Conservation (phyloP, 1,140 invertebrate genomes). For the Drosophila asahinai region DNA sequence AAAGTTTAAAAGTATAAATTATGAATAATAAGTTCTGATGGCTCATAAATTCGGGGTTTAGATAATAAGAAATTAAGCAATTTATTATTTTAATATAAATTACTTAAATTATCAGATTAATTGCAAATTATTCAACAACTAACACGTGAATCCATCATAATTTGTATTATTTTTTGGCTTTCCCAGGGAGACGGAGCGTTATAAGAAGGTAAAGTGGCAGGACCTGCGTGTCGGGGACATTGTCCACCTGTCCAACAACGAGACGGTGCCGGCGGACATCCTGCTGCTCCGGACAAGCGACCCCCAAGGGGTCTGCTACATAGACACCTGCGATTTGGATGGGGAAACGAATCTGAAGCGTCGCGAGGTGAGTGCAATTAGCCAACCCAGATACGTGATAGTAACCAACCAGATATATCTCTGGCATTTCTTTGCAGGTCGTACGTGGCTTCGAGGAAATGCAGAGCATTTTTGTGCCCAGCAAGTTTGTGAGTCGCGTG, state of each 20-base stretch:
- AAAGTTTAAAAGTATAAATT: neutral
- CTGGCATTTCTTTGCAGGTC: constrained; percentile 54
- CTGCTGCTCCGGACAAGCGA: constrained; percentile 95
- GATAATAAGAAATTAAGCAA: neutral
- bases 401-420: constrained; percentile 16
- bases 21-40: neutral
- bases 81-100: neutral
- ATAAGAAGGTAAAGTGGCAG: constrained; percentile 95
- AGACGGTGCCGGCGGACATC: constrained; percentile 98
- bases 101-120: neutral
- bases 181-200: constrained; percentile 91
- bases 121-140: neutral
- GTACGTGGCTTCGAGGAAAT: constrained; percentile 86
- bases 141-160: constrained; percentile 8
- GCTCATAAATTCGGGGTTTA: neutral
- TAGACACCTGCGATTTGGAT: constrained; percentile 99
- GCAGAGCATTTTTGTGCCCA: constrained; percentile 91
- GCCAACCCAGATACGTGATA: constrained; percentile 36
- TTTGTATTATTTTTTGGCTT: neutral
- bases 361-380: constrained; percentile 88
- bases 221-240: constrained; percentile 97
- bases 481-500: constrained; percentile 92
- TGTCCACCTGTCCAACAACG: constrained; percentile 98
- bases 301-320: constrained; percentile 97
- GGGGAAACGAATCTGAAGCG: constrained; percentile 99